Percentiles rank a stretch among this genome's conserved stretches.
phyloP scores from a whole-genome alignment of 1,140 invertebrate species.

The Portunus trituberculatus region DNA sequence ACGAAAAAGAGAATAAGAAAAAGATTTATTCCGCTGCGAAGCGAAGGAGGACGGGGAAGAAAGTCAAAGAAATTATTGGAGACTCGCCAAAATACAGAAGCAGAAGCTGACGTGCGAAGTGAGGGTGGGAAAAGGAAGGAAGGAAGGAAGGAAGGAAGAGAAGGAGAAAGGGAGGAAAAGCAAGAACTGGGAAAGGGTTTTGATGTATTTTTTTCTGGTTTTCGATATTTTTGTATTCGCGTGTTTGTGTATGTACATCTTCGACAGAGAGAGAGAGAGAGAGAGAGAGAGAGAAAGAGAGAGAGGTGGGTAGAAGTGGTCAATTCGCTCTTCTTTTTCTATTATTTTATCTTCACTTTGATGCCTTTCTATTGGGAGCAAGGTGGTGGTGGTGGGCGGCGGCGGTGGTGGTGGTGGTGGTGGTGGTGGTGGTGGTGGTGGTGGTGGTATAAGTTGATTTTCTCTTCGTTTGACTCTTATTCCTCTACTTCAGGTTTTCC shows the following conservation, averaged over 20 bases:
- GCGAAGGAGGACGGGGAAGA: neutral
- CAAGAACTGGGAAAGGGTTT: neutral
- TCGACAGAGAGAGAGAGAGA: neutral
- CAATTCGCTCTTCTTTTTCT: neutral
- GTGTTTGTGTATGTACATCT: conserved; percentile 24
- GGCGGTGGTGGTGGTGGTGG: neutral
- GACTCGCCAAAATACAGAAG: neutral
- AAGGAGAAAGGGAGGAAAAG: conserved; percentile 1
- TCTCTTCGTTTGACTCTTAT: neutral
- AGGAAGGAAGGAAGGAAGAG: neutral
- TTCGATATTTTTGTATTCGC: neutral
- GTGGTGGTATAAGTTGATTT: conserved; percentile 22
- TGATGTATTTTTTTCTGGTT: neutral
- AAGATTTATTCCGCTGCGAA: neutral
- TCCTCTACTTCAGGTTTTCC: neutral
- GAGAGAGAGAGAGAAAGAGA: conserved; percentile 26
- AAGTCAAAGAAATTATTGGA: conserved; percentile 23
- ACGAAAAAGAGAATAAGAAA: neutral
- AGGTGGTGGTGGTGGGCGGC: neutral
- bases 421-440: neutral
- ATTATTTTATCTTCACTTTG: neutral
- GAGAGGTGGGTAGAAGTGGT: neutral
- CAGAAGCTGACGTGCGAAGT: conserved; percentile 33
- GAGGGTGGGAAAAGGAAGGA: neutral
- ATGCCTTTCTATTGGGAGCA: neutral